phyloP scores from a whole-genome alignment of 1,140 invertebrate species.

The silkworm (Bombyx mori) region ASM3026992v2 NC_085113.1:2459001-2459500 shows the following conservation, averaged over 20 bases:
- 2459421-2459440: constrained; percentile 31
- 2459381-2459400: constrained; percentile 59
- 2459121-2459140: constrained; percentile 52
- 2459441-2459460: constrained; percentile 19
- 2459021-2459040: constrained; percentile 34
- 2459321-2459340: constrained; percentile 35
- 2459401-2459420: constrained; percentile 36
- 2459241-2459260: no score
- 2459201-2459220: no score
- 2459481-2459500: constrained; percentile 7
- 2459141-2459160: constrained; percentile 33
- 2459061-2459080: constrained; percentile 59
- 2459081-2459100: constrained; percentile 58
- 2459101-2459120: constrained; percentile 47
- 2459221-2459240: no score
- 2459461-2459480: constrained; percentile 12
- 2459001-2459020: not conserved
- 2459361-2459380: constrained; percentile 43
- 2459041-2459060: constrained; percentile 43
- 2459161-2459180: constrained; percentile 11
- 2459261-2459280: no score
- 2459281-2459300: constrained; percentile 10
- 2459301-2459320: no score
- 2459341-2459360: constrained; percentile 54
- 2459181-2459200: constrained; percentile 8